Evolutionary conservation across 2,888 invertebrate genomes (phyloP).

Genomic region (Empis stercorea): DNA sequence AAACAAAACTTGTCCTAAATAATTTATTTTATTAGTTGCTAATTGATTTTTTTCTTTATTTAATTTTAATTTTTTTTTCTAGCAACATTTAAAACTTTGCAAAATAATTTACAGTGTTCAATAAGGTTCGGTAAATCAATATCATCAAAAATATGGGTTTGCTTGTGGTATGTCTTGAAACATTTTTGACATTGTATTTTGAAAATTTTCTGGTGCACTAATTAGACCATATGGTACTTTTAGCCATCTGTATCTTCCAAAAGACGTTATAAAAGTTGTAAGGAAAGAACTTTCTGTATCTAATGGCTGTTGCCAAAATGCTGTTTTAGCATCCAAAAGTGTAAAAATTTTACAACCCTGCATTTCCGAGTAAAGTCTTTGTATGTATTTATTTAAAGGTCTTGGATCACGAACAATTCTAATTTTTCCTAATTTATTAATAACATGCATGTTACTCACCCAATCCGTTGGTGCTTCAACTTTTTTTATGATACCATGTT

Average conservation of each 20-base stretch:
- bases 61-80: constrained; percentile 1
- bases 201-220: background rate
- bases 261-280: constrained; percentile 19
- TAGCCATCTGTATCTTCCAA: constrained; percentile 9
- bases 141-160: background rate
- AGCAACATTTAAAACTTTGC: constrained; percentile 5
- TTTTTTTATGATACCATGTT: no score
- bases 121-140: background rate
- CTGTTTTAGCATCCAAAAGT: constrained; percentile 12
- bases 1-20: background rate
- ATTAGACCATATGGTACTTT: constrained; percentile 4
- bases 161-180: background rate
- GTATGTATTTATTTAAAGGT: no score
- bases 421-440: no score
- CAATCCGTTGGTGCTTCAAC: no score
- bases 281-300: constrained; percentile 23
- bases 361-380: constrained; percentile 3
- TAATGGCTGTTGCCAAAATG: constrained; percentile 12
- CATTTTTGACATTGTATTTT: background rate
- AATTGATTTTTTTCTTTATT: background rate
- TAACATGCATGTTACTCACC: no score
- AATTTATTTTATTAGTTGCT: background rate
- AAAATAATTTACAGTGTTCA: constrained; percentile 4
- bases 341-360: constrained; percentile 8
- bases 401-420: no score